These are phyloP conservation scores for Neelides sp. DNA, from an alignment of 1,140 invertebrate species.

Conservation along the genomic window DNA sequence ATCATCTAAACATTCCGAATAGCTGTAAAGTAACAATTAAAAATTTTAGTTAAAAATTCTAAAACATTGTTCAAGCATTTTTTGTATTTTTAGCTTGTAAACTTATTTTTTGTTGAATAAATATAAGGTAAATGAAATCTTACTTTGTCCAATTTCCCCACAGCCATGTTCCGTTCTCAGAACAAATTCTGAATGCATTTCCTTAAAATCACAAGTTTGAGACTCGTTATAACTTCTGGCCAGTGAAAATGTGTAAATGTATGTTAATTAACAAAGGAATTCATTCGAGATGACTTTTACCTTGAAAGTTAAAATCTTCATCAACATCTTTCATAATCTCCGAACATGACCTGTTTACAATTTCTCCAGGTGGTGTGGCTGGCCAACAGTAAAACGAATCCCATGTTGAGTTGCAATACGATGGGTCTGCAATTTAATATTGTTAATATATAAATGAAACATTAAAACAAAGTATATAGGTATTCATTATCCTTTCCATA, in stretches of 20 bases:
- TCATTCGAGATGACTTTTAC: constrained; percentile 7
- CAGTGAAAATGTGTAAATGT: neutral
- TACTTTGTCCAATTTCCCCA: constrained; percentile 36
- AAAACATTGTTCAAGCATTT: too few relatives aligned
- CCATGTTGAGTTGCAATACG: constrained; percentile 21
- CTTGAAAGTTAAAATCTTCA: neutral
- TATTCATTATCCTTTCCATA: too few relatives aligned
- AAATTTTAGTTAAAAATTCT: too few relatives aligned
- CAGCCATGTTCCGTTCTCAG: constrained; percentile 30
- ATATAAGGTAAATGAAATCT: too few relatives aligned
- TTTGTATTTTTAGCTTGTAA: too few relatives aligned
- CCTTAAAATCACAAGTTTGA: constrained; percentile 7
- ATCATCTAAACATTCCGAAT: too few relatives aligned
- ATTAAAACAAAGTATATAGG: too few relatives aligned
- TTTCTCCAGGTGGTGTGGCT: constrained; percentile 5
- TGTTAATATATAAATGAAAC: neutral
- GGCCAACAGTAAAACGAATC: constrained; percentile 23
- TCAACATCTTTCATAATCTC: constrained; percentile 13
- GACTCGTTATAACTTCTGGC: neutral
- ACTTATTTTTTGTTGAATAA: too few relatives aligned
- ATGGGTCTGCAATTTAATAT: constrained; percentile 1
- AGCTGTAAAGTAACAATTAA: too few relatives aligned
- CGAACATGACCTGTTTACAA: constrained; percentile 9
- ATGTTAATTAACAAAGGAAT: neutral
- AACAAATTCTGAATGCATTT: constrained; percentile 32